Evolutionary conservation across 2,888 invertebrate species (phyloP).

Genomic region (Pristionchus mayeri): DNA sequence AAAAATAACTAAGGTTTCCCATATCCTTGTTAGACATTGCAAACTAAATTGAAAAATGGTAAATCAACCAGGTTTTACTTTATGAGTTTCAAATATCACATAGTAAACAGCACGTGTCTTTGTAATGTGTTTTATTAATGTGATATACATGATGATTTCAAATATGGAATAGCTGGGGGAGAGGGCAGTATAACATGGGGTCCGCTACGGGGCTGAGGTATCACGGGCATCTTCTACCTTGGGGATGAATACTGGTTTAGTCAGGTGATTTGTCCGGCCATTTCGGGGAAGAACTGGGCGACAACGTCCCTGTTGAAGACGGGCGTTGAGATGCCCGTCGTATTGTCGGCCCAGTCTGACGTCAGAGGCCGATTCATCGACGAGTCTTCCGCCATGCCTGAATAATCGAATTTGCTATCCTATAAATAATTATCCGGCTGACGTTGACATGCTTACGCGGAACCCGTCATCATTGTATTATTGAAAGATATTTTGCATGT

Average conservation of each 20-base stretch:
- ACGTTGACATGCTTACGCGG: too few relatives aligned
- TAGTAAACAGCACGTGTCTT: too few relatives aligned
- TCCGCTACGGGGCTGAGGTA: background rate
- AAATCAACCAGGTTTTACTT: too few relatives aligned
- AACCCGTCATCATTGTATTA: too few relatives aligned
- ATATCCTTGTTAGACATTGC: too few relatives aligned
- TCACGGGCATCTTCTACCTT: background rate
- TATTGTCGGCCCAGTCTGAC: constrained; percentile 60
- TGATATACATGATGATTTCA: too few relatives aligned
- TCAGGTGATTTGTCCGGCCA: constrained; percentile 47
- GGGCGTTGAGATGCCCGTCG: constrained; percentile 58
- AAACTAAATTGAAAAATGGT: too few relatives aligned
- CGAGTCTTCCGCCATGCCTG: constrained; percentile 53
- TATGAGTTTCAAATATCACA: too few relatives aligned
- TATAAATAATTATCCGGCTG: too few relatives aligned
- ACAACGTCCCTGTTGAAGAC: constrained; percentile 71
- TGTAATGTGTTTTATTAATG: too few relatives aligned
- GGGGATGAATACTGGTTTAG: background rate
- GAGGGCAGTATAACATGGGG: constrained; percentile 30
- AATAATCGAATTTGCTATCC: background rate
- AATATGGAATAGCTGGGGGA: constrained; percentile 22
- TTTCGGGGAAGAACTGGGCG: constrained; percentile 72
- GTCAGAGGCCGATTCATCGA: constrained; percentile 62
- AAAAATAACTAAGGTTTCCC: too few relatives aligned
- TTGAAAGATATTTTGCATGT: too few relatives aligned